Evolutionary conservation across 1,140 invertebrate species (phyloP), one percentile per base, ranked within the genome.

Genomic region (Anthonomus grandis): DNA sequence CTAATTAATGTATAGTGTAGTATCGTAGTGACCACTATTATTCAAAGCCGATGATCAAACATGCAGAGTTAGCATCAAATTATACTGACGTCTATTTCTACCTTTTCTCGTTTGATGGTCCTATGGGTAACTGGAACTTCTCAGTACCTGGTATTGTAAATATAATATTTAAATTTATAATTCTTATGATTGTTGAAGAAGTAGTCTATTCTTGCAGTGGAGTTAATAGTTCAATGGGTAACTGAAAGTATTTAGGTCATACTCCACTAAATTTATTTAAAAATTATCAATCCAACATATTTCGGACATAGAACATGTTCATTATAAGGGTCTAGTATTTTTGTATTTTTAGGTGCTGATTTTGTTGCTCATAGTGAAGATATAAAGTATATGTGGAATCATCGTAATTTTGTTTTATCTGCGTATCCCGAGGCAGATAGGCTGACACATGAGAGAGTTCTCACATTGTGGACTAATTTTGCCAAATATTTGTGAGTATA

Each of bases 261-360:
- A n/a, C n/a, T n/a, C n/a, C n/a, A n/a, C n/a, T n/a, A n/a, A n/a
- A n/a, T n/a, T n/a, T n/a, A n/a, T n/a, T n/a, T n/a, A n/a, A n/a
- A n/a, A n/a, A n/a, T n/a, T n/a, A n/a, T n/a, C n/a, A n/a, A n/a
- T n/a, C n/a, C n/a, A n/a, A n/a, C n/a, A n/a, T n/a, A n/a, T n/a
- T n/a, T n/a, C n/a, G n/a, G n/a, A n/a, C n/a, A n/a, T n/a, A n/a
- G n/a, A n/a, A n/a, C n/a, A n/a, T n/a, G n/a, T n/a, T n/a, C n/a
- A n/a, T n/a, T n/a, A n/a, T n/a, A n/a, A n/a, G n/a, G n/a, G n/a
- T n/a, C n/a, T n/a, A n/a, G n/a, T n/a, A n/a, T n/a, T n/a, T n/a
- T n/a, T n/a, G n/a, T n/a, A n/a, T n/a, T n/a, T n/a, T n/a, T 2
- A 55, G 53, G 53, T 47, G 53, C 53, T n/a, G 53, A 34, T 24